Evolutionary conservation across 2,113 vertebrate species (phyloP), one percentile per base, ranked within the genome.

Genomic region (Tretioscincus oriximinensis): DNA sequence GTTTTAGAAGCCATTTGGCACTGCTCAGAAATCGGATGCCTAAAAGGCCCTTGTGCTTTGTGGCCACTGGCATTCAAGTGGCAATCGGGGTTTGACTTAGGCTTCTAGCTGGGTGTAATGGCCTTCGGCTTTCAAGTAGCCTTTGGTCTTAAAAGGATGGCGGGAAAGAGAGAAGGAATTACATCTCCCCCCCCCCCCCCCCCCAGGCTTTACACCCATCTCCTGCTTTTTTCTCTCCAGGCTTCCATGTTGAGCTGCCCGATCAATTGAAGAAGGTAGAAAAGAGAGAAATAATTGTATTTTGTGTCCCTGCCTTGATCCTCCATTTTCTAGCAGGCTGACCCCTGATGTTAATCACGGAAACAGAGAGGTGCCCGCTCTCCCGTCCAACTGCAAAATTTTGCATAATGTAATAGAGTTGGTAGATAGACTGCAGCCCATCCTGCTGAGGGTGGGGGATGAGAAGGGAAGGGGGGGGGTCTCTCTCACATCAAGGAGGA

Each of bases 351-450:
- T 80, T 82, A 83, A 77, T 73, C 1, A 12, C 64, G 58, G 84
- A 84, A 68, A 18, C 31, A 78, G 65, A 1, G 1, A 54, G 41
- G 88, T 84, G 76, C 83, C 66, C 35, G 35, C 86, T 67, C 81
- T 70, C 45, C 66, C 79, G 83, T 81, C 73, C 77, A 65, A 81
- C 73, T 84, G 76, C 80, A 71, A 90, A 54, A 41, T 80, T 88
- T 67, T 81, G 73, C 41, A 45, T 70, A 72, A 78, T 82, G n/a
- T 89, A 85, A 69, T 22, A 29, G 82, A 88, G 47, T 21, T 76
- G 41, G 81, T 88, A 81, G 71, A 85, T 77, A 84, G 28, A 21
- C 20, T 82, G 20, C 60, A 82, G 21, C 22, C 35, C 82, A 66
- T 61, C 29, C 24, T 7, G 2, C 58, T n/a, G 35, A 86, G 69